A percentile compares a stretch with the other conserved stretches of the same genome.
Evolutionary conservation across 2,888 invertebrate species (phyloP).

Genomic region (Drosophila recens): DNA sequence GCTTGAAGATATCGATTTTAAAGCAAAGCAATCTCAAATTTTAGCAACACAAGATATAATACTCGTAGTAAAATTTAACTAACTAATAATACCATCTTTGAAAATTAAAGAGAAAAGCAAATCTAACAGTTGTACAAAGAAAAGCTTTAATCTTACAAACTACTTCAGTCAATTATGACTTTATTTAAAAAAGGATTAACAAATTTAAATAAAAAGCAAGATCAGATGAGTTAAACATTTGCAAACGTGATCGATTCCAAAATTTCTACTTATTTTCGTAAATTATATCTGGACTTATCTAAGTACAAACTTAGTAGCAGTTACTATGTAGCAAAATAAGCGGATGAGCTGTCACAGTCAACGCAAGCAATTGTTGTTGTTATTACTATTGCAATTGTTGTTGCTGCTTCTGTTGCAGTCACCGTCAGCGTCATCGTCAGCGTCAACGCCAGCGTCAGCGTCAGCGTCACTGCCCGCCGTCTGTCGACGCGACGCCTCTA

Average conservation of each 20-base stretch:
- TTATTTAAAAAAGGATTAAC: neutral
- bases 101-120: no score
- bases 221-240: neutral
- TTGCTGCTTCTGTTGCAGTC: slow-evolving; percentile 31
- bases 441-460: slow-evolving; percentile 23
- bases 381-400: slow-evolving; percentile 23
- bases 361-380: slow-evolving; percentile 21
- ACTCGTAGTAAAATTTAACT: neutral
- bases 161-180: no score
- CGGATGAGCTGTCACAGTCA: slow-evolving; percentile 66
- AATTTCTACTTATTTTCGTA: neutral
- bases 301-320: slow-evolving; percentile 37
- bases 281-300: neutral
- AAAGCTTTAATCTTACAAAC: no score
- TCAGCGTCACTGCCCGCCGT: slow-evolving; percentile 30
- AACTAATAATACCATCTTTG: neutral
- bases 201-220: neutral
- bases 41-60: no score
- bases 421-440: slow-evolving; percentile 24
- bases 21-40: no score
- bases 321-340: slow-evolving; percentile 35
- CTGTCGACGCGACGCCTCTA: slow-evolving; percentile 67
- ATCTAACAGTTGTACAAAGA: no score
- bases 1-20: no score
- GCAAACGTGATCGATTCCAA: neutral